Evolutionary conservation across 1,140 invertebrate genomes (phyloP).

Genomic region (Drosophila burlai): DNA sequence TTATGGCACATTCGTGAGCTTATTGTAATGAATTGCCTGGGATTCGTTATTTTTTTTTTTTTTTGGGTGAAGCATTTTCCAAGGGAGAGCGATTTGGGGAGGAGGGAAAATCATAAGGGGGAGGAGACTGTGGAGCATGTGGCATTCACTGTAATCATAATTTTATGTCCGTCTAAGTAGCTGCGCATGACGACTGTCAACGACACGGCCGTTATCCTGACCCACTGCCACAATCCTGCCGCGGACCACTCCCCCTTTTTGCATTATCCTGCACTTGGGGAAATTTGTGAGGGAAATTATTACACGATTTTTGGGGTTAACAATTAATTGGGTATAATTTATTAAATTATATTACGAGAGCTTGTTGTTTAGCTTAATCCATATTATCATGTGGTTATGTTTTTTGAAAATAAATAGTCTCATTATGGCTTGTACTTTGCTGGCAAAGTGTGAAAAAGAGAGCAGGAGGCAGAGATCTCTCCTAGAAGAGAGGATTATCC

Average conservation of each 20-base stretch:
- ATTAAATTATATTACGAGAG: background rate
- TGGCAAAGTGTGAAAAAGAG: no score
- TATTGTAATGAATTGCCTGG: conserved; percentile 85
- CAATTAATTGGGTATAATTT: background rate
- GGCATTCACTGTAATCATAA: conserved; percentile 81
- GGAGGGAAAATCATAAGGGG: background rate
- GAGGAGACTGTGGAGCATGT: conserved; percentile 51
- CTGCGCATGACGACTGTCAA: conserved; percentile 77
- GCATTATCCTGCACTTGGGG: conserved; percentile 15
- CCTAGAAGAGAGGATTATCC: no score
- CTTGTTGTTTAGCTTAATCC: no score
- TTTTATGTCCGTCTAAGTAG: conserved; percentile 82
- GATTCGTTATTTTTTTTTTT: conserved; percentile 50
- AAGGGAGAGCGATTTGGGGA: background rate
- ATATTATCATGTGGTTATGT: no score
- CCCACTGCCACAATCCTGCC: conserved; percentile 1
- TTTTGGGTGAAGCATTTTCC: background rate
- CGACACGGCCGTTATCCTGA: conserved; percentile 52
- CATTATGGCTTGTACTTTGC: no score
- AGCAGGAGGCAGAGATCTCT: no score
- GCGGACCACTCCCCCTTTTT: background rate
- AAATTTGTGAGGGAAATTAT: conserved; percentile 3
- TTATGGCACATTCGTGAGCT: conserved; percentile 85
- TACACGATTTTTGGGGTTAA: background rate
- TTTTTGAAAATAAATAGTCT: no score